Conservation (phyloP, 2,113 vertebrate genomes). For the Chelonoidis abingdonii region DNA sequence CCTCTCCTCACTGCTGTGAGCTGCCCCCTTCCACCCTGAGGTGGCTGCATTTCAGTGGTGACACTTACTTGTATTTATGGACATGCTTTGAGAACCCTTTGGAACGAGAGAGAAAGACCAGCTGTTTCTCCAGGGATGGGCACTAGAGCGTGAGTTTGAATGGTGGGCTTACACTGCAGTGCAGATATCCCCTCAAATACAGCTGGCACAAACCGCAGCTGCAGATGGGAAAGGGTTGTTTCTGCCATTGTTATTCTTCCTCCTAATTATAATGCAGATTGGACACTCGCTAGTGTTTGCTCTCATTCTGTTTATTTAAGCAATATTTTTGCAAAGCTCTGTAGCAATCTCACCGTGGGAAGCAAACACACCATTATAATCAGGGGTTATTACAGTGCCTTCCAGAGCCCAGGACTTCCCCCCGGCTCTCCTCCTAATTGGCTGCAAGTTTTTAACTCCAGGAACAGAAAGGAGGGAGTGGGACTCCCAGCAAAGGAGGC, state of each 20-base stretch:
- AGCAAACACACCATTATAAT: fast-evolving
- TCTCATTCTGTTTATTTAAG: slow-evolving; percentile 46
- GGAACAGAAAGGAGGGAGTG: neutral
- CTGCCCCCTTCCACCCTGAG: neutral
- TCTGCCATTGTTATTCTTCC: slow-evolving; percentile 45
- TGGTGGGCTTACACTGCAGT: neutral
- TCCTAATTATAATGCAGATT: slow-evolving; percentile 57
- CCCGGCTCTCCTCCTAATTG: fast-evolving
- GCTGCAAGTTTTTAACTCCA: neutral
- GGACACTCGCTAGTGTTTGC: slow-evolving; percentile 22
- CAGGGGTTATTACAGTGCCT: neutral
- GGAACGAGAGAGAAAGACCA: neutral
- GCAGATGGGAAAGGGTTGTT: slow-evolving; percentile 64
- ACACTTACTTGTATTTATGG: neutral
- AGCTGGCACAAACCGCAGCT: slow-evolving; percentile 33
- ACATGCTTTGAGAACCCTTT: neutral
- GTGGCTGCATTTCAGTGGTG: neutral
- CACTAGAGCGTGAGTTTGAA: neutral
- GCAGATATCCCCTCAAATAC: neutral
- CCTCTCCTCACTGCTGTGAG: neutral
- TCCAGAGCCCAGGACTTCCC: neutral
- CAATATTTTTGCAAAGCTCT: slow-evolving; percentile 5
- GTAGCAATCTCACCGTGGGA: neutral
- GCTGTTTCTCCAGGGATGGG: no score
- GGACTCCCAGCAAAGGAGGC: neutral